Percentiles rank a stretch among this genome's conserved stretches.
phyloP scores from a whole-genome alignment of 2,113 vertebrate species.

The Mobula hypostoma region DNA sequence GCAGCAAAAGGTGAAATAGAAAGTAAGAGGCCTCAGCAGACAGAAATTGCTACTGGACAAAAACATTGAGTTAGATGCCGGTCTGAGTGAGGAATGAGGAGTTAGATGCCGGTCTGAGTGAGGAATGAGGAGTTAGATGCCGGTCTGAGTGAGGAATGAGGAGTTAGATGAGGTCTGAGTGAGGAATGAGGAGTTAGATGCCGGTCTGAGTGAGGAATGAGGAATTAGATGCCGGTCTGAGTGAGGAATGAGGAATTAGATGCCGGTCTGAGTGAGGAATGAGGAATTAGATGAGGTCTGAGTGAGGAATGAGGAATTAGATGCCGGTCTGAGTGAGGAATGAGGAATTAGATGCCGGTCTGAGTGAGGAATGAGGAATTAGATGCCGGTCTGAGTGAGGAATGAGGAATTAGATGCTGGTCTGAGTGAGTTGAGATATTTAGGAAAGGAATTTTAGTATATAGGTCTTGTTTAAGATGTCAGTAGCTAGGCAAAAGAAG shows the following conservation, averaged over 20 bases:
- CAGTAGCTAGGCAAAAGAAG: background rate
- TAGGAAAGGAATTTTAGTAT: background rate
- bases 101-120: background rate
- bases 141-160: no score
- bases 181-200: no score
- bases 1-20: no score
- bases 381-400: no score
- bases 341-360: background rate
- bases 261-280: no score
- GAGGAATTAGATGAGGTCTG: background rate
- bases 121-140: no score
- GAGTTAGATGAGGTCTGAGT: background rate
- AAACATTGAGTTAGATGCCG: background rate
- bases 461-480: background rate
- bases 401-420: background rate
- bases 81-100: background rate
- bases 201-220: no score
- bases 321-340: no score
- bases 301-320: no score
- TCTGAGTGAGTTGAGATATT: background rate
- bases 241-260: no score
- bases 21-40: background rate
- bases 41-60: no score
- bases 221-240: background rate
- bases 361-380: background rate